phyloP scores from a whole-genome alignment of 1,140 invertebrate species.

The Psilanteris sp. region DNA sequence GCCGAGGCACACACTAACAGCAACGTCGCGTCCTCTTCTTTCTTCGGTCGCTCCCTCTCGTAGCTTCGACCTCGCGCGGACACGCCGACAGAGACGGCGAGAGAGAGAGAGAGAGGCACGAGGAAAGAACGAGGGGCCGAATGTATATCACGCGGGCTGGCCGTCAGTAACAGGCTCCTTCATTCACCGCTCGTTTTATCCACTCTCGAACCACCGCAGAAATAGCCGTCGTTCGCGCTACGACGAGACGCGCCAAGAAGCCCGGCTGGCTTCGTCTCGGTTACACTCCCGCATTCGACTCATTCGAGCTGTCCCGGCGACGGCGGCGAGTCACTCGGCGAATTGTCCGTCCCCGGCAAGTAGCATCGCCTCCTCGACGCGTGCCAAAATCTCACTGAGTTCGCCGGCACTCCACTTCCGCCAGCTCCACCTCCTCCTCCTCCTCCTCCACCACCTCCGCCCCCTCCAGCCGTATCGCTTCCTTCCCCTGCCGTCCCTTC shows the following conservation, averaged over 20 bases:
- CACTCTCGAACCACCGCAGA: slow-evolving; percentile 68
- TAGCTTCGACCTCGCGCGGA: slow-evolving; percentile 27
- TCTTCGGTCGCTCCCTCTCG: slow-evolving; percentile 56
- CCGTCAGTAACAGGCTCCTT: slow-evolving; percentile 77
- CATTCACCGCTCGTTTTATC: slow-evolving; percentile 76
- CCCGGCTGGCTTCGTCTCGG: slow-evolving; percentile 65
- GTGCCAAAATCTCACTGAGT: slow-evolving; percentile 62
- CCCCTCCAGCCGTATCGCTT: slow-evolving; percentile 41
- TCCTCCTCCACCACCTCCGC: slow-evolving; percentile 37
- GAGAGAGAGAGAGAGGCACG: slow-evolving; percentile 41
- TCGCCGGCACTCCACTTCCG: slow-evolving; percentile 55
- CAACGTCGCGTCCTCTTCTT: slow-evolving; percentile 53
- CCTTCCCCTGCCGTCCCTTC: slow-evolving; percentile 50
- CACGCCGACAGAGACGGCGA: slow-evolving; percentile 25
- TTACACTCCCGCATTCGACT: slow-evolving; percentile 71
- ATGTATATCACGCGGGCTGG: slow-evolving; percentile 72
- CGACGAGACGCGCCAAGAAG: slow-evolving; percentile 59
- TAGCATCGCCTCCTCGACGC: slow-evolving; percentile 62
- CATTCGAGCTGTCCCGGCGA: slow-evolving; percentile 59
- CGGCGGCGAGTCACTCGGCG: slow-evolving; percentile 49
- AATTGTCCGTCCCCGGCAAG: slow-evolving; percentile 44
- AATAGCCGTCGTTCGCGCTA: slow-evolving; percentile 69
- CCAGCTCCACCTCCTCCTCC: slow-evolving; percentile 44
- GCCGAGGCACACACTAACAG: slow-evolving; percentile 23
- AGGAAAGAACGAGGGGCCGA: slow-evolving; percentile 57